A percentile compares a stretch with the other conserved stretches of the same genome.
Conservation (phyloP, 2,888 invertebrate species). For the Pedicia rivosa region DNA sequence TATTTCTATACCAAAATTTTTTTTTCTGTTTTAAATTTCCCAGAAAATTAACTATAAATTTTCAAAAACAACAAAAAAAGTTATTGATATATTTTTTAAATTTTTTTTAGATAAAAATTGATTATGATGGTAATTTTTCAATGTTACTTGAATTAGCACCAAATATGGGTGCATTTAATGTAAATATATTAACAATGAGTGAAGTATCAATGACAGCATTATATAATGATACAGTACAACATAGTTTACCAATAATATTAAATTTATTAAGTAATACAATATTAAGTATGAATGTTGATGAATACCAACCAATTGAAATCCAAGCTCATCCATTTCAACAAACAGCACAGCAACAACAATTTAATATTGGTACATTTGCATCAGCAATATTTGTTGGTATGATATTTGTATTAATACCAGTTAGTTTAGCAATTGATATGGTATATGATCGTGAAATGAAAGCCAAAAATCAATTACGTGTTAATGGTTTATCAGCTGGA, state of each 20-base stretch:
- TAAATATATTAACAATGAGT: constrained; percentile 36
- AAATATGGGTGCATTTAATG: constrained; percentile 49
- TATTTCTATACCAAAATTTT: too few relatives aligned
- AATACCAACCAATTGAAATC: constrained; percentile 44
- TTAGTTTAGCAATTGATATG: constrained; percentile 61
- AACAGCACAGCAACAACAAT: constrained; percentile 54
- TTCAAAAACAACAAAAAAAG: too few relatives aligned
- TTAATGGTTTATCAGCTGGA: constrained; percentile 60
- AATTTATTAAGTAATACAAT: constrained; percentile 56
- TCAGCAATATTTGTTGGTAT: constrained; percentile 66
- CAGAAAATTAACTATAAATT: too few relatives aligned
- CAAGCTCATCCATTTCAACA: constrained; percentile 54
- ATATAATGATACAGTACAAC: constrained; percentile 66
- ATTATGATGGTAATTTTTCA: constrained; percentile 50
- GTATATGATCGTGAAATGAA: constrained; percentile 75
- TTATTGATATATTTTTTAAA: too few relatives aligned
- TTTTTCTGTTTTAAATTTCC: too few relatives aligned
- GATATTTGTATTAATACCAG: constrained; percentile 62
- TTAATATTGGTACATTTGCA: constrained; percentile 52
- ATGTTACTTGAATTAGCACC: constrained; percentile 43
- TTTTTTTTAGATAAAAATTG: constrained; percentile 16
- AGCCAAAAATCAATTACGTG: constrained; percentile 65
- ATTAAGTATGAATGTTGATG: constrained; percentile 25
- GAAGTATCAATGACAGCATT: constrained; percentile 43
- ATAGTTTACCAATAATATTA: constrained; percentile 58